Base-by-base conservation (phyloP, 2,888 invertebrate genomes). In the Didymodactylos carnosus region DNA sequence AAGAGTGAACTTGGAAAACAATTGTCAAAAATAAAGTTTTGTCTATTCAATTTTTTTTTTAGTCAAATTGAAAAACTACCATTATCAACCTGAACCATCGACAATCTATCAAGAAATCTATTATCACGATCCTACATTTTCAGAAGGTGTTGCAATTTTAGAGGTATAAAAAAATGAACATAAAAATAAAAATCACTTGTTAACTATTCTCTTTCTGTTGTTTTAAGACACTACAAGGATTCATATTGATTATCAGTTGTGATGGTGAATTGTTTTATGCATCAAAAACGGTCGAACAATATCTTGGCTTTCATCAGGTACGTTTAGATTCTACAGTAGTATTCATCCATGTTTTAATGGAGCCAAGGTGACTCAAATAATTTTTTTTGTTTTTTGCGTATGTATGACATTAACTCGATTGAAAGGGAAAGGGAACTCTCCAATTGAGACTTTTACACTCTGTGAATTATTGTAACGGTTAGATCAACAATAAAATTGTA, bases 251-350 rank as follows among this genome's bases (percentile, higher is more conserved):
- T 82, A 88, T 99, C 78, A 95, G 94, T 78, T 94, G 94, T 85
- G 95, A 97, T 83, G 97, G 97, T 77, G 98, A 98, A 85, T 95
- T 99, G 72, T 98, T 98, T 88, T 98, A 95, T 86, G 95, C 95
- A 76, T 95, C 97, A 77, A 92, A 97, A 87, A 95, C 94, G 85
- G 97, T 99, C 84, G 98, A 98, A 87, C 94, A 92, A 84, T 99
- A 95, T 86, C 88, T 98, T 82, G 98, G 98, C 84, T 98, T 99
- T 87, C 97, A 98, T 87, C 98, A 98, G 90, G 97, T 97, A 86
- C 86, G 86, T 70, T 71, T 23, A n/a, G n/a, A n/a, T n/a, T n/a
- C n/a, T n/a, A n/a, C n/a, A n/a, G n/a, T n/a, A n/a, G n/a, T n/a
- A n/a, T n/a, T n/a, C n/a, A n/a, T n/a, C n/a, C n/a, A n/a, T n/a